Conservation (phyloP, 2,797 vertebrate species). For the Acanthurus lineatus region DNA sequence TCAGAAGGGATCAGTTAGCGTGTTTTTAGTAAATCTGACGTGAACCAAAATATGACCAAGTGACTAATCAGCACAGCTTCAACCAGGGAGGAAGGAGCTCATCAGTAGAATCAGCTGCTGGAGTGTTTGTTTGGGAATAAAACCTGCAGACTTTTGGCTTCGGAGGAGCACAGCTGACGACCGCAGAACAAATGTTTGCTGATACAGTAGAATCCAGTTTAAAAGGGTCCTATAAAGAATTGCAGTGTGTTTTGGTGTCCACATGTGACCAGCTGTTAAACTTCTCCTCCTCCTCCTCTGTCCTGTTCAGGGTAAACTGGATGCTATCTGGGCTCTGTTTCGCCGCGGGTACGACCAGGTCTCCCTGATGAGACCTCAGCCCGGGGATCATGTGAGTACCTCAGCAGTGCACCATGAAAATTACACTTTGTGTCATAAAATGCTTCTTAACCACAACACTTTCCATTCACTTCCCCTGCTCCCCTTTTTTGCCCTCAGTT, state of each 20-base stretch:
- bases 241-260: constrained; percentile 22
- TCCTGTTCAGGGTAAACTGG: constrained; percentile 89
- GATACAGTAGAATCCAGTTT: constrained; percentile 42
- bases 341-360: constrained; percentile 91
- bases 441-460: not conserved
- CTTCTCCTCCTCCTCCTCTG: constrained; percentile 7
- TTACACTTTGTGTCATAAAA: constrained; percentile 12
- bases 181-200: constrained; percentile 38
- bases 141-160: constrained; percentile 35
- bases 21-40: not conserved
- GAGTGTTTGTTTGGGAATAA: constrained; percentile 41
- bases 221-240: constrained; percentile 1
- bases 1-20: not conserved
- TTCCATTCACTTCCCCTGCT: not conserved
- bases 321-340: constrained; percentile 90
- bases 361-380: constrained; percentile 92
- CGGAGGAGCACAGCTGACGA: not conserved
- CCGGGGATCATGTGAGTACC: constrained; percentile 90
- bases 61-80: constrained; percentile 30
- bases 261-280: constrained; percentile 44
- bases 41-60: not conserved
- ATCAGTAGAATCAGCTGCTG: constrained; percentile 44
- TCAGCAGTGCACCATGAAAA: constrained; percentile 10
- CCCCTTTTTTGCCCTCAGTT: not conserved
- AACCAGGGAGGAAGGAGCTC: constrained; percentile 38